Conservation (phyloP, 2,797 vertebrate genomes). For the Aplochiton taeniatus region DNA sequence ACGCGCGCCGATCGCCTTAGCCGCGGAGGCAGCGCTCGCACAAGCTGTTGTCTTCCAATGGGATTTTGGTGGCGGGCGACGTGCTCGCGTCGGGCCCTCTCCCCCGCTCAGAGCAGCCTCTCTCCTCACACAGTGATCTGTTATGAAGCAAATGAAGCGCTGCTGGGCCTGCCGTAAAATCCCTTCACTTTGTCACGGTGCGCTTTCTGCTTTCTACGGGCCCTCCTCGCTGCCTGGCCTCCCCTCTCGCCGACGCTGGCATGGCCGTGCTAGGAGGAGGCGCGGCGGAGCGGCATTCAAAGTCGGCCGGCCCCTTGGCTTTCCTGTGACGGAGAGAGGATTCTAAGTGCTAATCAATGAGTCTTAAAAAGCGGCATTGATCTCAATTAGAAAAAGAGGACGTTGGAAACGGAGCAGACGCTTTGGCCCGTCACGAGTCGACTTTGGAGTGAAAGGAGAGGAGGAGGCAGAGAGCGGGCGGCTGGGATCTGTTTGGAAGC, state of each 20-base stretch:
- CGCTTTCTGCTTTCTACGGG: constrained; percentile 63
- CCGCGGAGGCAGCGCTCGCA: constrained; percentile 65
- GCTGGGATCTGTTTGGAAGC: constrained; percentile 1
- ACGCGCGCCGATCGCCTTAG: constrained; percentile 71
- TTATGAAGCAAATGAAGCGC: constrained; percentile 82
- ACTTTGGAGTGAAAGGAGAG: constrained; percentile 47
- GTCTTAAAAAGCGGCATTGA: constrained; percentile 90
- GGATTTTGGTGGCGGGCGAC: constrained; percentile 71
- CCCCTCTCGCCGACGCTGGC: neutral
- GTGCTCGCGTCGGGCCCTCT: constrained; percentile 69
- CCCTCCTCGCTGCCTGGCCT: neutral
- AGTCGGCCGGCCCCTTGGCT: constrained; percentile 80
- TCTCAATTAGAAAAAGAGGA: constrained; percentile 73
- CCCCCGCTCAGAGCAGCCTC: constrained; percentile 63
- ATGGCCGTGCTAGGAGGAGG: constrained; percentile 42
- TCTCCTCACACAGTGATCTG: constrained; percentile 75
- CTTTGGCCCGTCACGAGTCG: constrained; percentile 78
- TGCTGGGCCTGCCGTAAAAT: constrained; percentile 75
- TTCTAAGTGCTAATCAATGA: constrained; percentile 93
- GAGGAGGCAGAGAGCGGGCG: neutral
- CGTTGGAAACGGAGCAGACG: constrained; percentile 82
- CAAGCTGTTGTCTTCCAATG: constrained; percentile 78
- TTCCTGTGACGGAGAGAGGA: constrained; percentile 79
- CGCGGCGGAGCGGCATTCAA: constrained; percentile 60
- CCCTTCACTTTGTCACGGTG: constrained; percentile 77